These are phyloP conservation scores for Nixonia krombeini DNA, from an alignment of 1,140 invertebrate species.

Conservation along the genomic window DNA sequence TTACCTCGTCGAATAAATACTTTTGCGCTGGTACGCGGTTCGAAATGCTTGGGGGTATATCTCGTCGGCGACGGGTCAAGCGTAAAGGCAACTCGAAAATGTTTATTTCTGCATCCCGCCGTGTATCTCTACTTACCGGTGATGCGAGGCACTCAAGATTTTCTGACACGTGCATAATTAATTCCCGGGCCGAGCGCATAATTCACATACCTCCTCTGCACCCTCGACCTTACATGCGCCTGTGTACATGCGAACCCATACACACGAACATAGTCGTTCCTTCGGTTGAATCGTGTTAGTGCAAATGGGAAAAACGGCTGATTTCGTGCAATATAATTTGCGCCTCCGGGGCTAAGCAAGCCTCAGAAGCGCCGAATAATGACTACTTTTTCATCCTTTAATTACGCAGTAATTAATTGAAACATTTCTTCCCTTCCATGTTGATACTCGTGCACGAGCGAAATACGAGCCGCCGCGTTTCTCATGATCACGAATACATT, in stretches of 20 bases:
- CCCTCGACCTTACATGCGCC: slow-evolving; percentile 6
- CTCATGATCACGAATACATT: too few relatives aligned
- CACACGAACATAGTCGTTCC: not conserved
- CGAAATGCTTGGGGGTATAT: slow-evolving; percentile 6
- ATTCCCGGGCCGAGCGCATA: slow-evolving; percentile 29
- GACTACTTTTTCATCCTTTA: slow-evolving; percentile 61
- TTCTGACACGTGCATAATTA: slow-evolving; percentile 62
- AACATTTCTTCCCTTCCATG: slow-evolving; percentile 44
- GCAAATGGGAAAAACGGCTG: slow-evolving; percentile 17
- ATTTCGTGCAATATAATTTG: slow-evolving; percentile 1
- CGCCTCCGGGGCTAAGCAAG: not conserved
- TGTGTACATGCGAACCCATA: not conserved
- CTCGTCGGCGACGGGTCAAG: slow-evolving; percentile 39
- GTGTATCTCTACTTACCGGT: slow-evolving; percentile 12
- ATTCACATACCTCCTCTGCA: slow-evolving; percentile 5
- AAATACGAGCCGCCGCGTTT: slow-evolving; percentile 32
- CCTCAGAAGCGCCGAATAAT: slow-evolving; percentile 57
- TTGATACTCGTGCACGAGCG: slow-evolving; percentile 51
- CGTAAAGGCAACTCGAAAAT: slow-evolving; percentile 40
- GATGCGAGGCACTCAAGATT: slow-evolving; percentile 49
- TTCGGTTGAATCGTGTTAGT: slow-evolving; percentile 27
- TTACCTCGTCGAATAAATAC: slow-evolving; percentile 1
- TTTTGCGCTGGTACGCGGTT: not conserved
- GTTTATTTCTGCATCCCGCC: slow-evolving; percentile 46
- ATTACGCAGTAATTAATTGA: slow-evolving; percentile 64